Conservation (phyloP, 1,140 invertebrate genomes). For the Solenopsis invicta region DNA sequence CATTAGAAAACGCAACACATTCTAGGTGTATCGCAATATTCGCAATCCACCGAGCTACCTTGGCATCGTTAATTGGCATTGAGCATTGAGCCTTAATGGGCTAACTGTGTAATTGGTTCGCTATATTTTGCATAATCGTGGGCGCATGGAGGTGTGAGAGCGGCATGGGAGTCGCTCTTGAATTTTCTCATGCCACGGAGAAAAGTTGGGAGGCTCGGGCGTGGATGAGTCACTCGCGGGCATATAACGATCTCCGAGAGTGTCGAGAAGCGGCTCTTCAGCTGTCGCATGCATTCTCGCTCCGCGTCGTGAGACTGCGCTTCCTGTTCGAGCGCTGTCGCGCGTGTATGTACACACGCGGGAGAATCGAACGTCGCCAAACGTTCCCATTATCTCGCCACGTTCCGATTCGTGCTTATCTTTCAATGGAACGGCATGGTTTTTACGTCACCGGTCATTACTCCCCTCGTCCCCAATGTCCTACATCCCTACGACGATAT, state of each 20-base stretch:
- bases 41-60: slow-evolving; percentile 18
- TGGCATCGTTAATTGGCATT: slow-evolving; percentile 53
- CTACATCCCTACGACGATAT: neutral
- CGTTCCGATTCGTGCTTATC: slow-evolving; percentile 50
- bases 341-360: slow-evolving; percentile 21
- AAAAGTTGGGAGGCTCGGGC: neutral
- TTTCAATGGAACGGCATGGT: slow-evolving; percentile 17
- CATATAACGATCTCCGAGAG: slow-evolving; percentile 31
- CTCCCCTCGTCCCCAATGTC: neutral
- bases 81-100: slow-evolving; percentile 18
- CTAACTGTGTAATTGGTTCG: slow-evolving; percentile 39
- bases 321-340: slow-evolving; percentile 28
- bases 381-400: too few relatives aligned
- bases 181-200: slow-evolving; percentile 48
- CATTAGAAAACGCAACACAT: neutral
- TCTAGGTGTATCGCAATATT: neutral
- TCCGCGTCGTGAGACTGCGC: slow-evolving; percentile 10
- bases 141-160: slow-evolving; percentile 13
- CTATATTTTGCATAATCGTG: slow-evolving; percentile 57
- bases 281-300: slow-evolving; percentile 4
- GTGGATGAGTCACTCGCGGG: slow-evolving; percentile 32
- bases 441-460: slow-evolving; percentile 32
- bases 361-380: slow-evolving; percentile 37
- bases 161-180: slow-evolving; percentile 38
- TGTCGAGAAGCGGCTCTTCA: slow-evolving; percentile 24